Evolutionary conservation across 2,888 invertebrate genomes (phyloP).

Genomic region (Agriopis leucophaearia): DNA sequence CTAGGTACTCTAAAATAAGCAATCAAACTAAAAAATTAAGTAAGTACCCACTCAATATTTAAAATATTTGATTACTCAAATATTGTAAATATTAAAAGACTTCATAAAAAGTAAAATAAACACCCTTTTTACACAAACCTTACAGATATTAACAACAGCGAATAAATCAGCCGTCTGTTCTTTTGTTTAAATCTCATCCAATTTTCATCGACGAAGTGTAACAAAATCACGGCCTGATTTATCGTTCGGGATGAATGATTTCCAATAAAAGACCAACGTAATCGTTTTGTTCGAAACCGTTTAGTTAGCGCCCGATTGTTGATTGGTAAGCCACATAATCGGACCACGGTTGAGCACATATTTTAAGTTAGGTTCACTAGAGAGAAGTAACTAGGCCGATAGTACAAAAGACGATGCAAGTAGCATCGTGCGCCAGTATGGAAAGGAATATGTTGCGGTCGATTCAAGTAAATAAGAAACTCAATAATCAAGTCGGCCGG

Average conservation of each 20-base stretch:
- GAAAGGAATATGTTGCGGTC: too few relatives aligned
- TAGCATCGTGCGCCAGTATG: too few relatives aligned
- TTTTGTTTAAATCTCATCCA: conserved; percentile 12
- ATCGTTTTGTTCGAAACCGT: conserved; percentile 27
- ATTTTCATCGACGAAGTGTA: conserved; percentile 16
- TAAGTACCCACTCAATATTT: too few relatives aligned
- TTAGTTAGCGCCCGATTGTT: conserved; percentile 17
- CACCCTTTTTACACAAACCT: neutral
- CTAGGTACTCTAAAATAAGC: too few relatives aligned
- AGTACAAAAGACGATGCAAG: neutral
- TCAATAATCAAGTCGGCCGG: too few relatives aligned
- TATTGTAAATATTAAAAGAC: too few relatives aligned
- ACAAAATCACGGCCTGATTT: conserved; percentile 23
- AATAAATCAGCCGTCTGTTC: neutral
- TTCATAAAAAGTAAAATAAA: neutral
- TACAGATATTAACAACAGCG: neutral
- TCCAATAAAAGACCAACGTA: conserved; percentile 16
- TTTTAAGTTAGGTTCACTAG: neutral
- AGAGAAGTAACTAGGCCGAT: neutral
- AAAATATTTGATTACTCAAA: too few relatives aligned
- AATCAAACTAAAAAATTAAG: too few relatives aligned
- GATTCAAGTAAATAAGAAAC: neutral
- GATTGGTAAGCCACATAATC: conserved; percentile 18
- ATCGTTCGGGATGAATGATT: conserved; percentile 22
- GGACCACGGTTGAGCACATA: conserved; percentile 2